Evolutionary conservation across 2,797 vertebrate species (phyloP), one percentile per base, ranked within the genome.

Genomic region (Garrulus glandarius): DNA sequence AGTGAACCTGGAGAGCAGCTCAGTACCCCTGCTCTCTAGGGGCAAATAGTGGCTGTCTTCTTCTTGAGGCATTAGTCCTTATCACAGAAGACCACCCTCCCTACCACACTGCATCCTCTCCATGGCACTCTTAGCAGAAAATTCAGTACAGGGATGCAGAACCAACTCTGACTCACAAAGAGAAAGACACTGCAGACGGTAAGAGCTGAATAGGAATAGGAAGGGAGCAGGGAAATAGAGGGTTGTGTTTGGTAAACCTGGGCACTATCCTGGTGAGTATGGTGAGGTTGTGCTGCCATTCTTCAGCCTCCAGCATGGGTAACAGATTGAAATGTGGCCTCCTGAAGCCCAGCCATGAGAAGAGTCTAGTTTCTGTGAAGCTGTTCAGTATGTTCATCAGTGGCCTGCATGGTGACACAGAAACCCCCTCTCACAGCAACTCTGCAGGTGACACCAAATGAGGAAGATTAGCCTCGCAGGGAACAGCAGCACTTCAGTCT

Each of bases 81-180:
- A 26, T 47, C 22, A 65, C 8, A 64, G 26, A 57, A 50, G 29
- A 52, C 7, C 14, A 34, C 3, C 13, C 4, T 71, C 21, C 65
- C 13, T 3, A 3, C 32, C 43, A 36, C 7, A 3, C 9, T 56
- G 13, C 1, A 4, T 3, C 7, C 2, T 63, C 7, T 69, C 34
- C 15, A 5, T 20, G 19, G 6, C 27, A 61, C 12, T 43, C 57
- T 60, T 23, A 89, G 32, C n/a, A 74, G 64, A 77, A 61, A 77
- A 57, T 8, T 61, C 12, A 9, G 5, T 17, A 41, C 13, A 16
- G 32, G 27, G 27, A 34, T 5, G 4, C 18, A 76, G 47, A 69
- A 10, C 20, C 29, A 44, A 0, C 16, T 41, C 52, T 49, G 44
- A 41, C 6, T 59, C 9, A 24, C 14, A 49, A 30, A 3, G 3